Base-by-base conservation (phyloP, 2,113 vertebrate genomes). In the Struthio camelus region DNA sequence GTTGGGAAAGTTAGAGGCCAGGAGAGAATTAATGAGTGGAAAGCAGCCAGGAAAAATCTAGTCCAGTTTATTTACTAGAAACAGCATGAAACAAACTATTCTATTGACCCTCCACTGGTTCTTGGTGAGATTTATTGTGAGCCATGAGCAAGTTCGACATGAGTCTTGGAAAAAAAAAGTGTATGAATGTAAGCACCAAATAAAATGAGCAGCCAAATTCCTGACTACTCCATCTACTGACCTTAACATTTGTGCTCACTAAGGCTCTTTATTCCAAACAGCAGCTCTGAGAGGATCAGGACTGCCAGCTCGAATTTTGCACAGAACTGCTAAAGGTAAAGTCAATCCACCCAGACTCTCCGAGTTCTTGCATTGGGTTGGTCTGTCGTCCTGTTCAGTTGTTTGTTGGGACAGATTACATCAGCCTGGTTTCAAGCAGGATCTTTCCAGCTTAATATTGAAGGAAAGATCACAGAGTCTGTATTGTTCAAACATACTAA, bases 41-140 rank as follows among this genome's bases (percentile, higher is more conserved):
- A 96, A 91, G 93, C 75, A 88, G 91, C 96, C 93, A 97, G 94
- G 93, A 95, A 95, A 96, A 95, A 94, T 93, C 71, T 42, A 90
- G 79, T 81, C 59, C 79, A 91, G 84, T 93, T 97, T 96, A 95
- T 96, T 95, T 95, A 93, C 91, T 97, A 95, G 95, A 93, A 95
- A 94, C 87, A 89, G 89, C 89, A 89, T 61, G 59, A 97, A 97
- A 96, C 89, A 94, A 96, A 86, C 94, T 91, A 30, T 93, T 93
- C 89, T 93, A 64, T 80, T 95, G 91, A 90, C 81, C 40, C 85
- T 95, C 85, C 30, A 16, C 79, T 80, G 89, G 79, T 95, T 87
- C 94, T 94, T 83, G 89, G 91, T 92, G 91, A 95, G 91, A 97
- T 97, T 95, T 86, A 96, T 85, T 96, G 97, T 96, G 91, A 97